phyloP scores from a whole-genome alignment of 2,888 invertebrate genomes.

The Lampropteryx suffumata region DNA sequence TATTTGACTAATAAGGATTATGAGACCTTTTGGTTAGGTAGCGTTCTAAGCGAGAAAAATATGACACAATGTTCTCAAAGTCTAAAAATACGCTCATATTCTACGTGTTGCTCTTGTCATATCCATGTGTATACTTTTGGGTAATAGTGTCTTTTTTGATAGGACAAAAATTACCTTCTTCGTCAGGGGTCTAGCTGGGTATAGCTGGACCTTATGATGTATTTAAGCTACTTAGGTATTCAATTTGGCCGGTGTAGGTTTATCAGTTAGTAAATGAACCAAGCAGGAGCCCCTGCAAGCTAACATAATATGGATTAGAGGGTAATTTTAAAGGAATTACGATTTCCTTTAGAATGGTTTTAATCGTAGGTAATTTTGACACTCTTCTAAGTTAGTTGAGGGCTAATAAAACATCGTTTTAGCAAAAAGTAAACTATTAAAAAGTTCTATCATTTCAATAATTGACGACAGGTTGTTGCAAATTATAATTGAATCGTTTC shows the following conservation, averaged over 20 bases:
- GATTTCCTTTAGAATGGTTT: background rate
- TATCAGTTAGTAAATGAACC: constrained; percentile 6
- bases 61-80: background rate
- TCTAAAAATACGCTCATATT: background rate
- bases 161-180: background rate
- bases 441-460: too few relatives aligned
- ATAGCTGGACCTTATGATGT: background rate
- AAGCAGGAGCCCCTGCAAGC: constrained; percentile 13
- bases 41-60: background rate
- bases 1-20: constrained; percentile 81
- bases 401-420: too few relatives aligned
- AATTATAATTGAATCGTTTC: too few relatives aligned
- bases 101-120: background rate
- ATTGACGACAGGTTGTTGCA: too few relatives aligned
- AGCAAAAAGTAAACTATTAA: too few relatives aligned
- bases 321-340: constrained; percentile 7
- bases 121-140: background rate
- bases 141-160: background rate
- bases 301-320: constrained; percentile 18
- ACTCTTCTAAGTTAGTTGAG: background rate
- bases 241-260: background rate
- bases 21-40: too few relatives aligned
- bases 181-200: background rate
- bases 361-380: background rate
- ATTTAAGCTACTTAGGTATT: background rate